Conservation (phyloP, 2,797 vertebrate genomes). For the Oreochromis mossambicus region DNA sequence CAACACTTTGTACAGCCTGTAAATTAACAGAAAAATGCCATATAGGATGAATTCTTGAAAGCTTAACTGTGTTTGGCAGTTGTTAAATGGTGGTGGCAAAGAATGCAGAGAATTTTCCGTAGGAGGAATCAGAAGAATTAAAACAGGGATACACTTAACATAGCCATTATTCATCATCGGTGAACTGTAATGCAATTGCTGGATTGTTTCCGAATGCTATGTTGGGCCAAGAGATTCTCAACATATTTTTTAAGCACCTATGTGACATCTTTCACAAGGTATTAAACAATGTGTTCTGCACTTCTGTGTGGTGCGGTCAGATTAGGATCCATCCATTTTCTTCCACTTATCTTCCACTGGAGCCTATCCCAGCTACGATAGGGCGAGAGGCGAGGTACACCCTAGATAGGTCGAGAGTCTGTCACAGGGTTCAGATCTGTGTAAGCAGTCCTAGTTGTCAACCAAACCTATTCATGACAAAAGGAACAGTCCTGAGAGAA, state of each 20-base stretch:
- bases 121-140: neutral
- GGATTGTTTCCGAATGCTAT: neutral
- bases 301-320: neutral
- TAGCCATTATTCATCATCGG: neutral
- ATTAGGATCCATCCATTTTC: neutral
- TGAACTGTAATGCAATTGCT: neutral
- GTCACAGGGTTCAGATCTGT: neutral
- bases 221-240: neutral
- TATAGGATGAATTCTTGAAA: neutral
- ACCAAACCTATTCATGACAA: neutral
- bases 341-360: neutral
- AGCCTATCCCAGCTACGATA: neutral
- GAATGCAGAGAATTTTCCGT: neutral
- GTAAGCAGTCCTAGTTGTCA: neutral
- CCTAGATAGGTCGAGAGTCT: neutral
- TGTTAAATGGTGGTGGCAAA: neutral
- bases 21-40: neutral
- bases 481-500: neutral
- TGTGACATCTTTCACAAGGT: neutral
- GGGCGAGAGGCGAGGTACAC: neutral
- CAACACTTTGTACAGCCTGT: neutral
- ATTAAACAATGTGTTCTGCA: neutral
- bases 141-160: neutral
- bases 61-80: neutral
- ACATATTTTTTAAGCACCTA: neutral